Evolutionary conservation across 2,797 vertebrate species (phyloP).

Genomic region (Serranus cabrilla): DNA sequence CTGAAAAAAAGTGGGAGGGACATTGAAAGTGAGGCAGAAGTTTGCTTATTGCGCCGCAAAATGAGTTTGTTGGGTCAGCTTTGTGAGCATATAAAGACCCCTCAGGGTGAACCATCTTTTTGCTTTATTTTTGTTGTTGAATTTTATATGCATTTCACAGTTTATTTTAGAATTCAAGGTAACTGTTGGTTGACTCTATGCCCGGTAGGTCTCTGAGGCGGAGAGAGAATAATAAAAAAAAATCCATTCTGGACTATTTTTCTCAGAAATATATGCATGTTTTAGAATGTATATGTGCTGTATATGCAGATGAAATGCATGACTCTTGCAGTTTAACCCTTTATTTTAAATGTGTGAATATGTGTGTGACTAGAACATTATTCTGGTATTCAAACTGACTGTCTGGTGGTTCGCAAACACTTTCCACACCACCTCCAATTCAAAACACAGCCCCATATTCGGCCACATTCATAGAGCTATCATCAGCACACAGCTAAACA

Average conservation of each 20-base stretch:
- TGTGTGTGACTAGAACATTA: neutral
- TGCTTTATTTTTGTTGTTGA: neutral
- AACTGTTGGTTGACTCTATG: neutral
- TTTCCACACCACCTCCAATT: conserved; percentile 29
- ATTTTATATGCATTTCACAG: neutral
- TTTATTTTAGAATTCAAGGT: neutral
- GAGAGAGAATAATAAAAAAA: neutral
- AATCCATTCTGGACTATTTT: neutral
- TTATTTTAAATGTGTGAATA: neutral
- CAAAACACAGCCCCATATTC: conserved; percentile 43
- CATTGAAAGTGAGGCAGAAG: conserved; percentile 5
- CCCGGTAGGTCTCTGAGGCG: neutral
- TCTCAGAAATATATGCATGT: neutral
- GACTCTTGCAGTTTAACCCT: neutral
- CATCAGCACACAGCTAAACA: conserved; percentile 27
- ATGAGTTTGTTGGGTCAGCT: conserved; percentile 30
- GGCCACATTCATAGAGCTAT: conserved; percentile 42
- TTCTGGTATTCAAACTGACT: neutral
- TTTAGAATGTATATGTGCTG: neutral
- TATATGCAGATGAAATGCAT: conserved; percentile 12
- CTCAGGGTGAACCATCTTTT: conserved; percentile 2
- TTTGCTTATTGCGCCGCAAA: conserved; percentile 31
- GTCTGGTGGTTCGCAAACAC: conserved; percentile 15
- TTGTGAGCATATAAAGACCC: neutral
- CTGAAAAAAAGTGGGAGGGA: conserved; percentile 3